Evolutionary conservation across 2,113 vertebrate species (phyloP).

Genomic region (Ceyx cyanopectus): DNA sequence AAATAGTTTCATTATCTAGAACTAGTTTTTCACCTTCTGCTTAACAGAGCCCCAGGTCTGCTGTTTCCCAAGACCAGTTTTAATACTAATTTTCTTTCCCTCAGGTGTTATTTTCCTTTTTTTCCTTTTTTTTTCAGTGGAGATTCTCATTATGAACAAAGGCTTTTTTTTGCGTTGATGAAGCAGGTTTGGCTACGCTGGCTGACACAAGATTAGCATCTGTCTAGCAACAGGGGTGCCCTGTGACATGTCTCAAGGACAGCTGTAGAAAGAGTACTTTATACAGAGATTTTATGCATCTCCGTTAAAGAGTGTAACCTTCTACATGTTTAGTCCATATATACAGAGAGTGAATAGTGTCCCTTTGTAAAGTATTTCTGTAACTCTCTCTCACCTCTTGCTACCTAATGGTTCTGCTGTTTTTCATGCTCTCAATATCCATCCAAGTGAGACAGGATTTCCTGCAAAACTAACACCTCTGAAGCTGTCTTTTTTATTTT

Average conservation of each 20-base stretch:
- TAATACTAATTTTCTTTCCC: neutral
- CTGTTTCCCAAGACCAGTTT: neutral
- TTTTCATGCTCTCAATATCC: constrained; percentile 31
- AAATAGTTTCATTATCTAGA: constrained; percentile 8
- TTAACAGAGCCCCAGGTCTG: neutral
- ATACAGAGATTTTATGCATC: constrained; percentile 27
- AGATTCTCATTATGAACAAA: neutral
- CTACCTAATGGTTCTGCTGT: constrained; percentile 44
- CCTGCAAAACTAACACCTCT: constrained; percentile 56
- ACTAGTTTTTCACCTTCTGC: neutral
- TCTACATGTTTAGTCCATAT: neutral
- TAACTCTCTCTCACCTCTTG: constrained; percentile 39
- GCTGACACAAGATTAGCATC: constrained; percentile 3
- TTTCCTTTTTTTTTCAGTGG: neutral
- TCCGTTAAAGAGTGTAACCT: neutral
- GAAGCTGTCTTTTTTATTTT: neutral
- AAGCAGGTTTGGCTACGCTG: neutral
- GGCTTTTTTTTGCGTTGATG: neutral
- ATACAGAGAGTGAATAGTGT: constrained; percentile 42
- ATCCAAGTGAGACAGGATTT: constrained; percentile 65
- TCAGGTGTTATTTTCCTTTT: neutral
- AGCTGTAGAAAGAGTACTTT: constrained; percentile 56
- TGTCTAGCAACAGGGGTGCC: constrained; percentile 54
- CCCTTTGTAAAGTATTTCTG: constrained; percentile 46
- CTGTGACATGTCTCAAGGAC: constrained; percentile 46